These are phyloP conservation scores for Stegodyphus mimosarum DNA, from an alignment of 1,140 invertebrate species.

Conservation along the genomic window DNA sequence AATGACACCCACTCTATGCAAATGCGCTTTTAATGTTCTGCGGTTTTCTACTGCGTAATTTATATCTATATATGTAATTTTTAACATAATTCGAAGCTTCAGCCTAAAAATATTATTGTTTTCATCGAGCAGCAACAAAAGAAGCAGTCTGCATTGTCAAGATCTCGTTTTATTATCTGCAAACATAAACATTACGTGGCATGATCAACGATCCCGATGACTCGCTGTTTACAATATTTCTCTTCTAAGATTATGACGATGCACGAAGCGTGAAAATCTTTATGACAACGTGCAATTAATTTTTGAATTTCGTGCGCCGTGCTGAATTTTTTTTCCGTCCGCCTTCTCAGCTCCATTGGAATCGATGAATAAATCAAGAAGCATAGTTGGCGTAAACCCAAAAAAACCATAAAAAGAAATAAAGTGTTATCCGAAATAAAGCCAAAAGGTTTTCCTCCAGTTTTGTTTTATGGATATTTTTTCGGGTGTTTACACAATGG, in stretches of 20 bases:
- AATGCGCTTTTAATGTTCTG: too few relatives aligned
- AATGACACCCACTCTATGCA: too few relatives aligned
- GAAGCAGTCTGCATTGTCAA: neutral
- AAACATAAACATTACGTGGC: neutral
- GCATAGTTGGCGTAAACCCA: conserved; percentile 33
- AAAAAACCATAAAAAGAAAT: conserved; percentile 50
- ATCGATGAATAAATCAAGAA: conserved; percentile 60
- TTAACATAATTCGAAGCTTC: too few relatives aligned
- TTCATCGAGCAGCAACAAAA: too few relatives aligned
- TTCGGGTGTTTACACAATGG: conserved; percentile 59
- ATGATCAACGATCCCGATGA: conserved; percentile 22
- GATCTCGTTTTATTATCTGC: neutral
- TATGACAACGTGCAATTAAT: conserved; percentile 48
- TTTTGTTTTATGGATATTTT: conserved; percentile 60
- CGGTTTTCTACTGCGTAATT: too few relatives aligned
- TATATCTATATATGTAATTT: too few relatives aligned
- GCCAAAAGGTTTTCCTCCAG: conserved; percentile 46
- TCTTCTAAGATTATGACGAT: conserved; percentile 36
- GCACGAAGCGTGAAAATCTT: conserved; percentile 47
- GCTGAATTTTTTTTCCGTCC: conserved; percentile 2
- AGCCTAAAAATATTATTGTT: too few relatives aligned
- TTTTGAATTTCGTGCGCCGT: neutral
- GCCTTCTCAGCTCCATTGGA: conserved; percentile 1
- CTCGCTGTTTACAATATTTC: conserved; percentile 54
- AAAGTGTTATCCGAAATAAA: conserved; percentile 52